Base-by-base conservation (phyloP, 2,888 invertebrate species). In the Diadegma fenestrale region DNA sequence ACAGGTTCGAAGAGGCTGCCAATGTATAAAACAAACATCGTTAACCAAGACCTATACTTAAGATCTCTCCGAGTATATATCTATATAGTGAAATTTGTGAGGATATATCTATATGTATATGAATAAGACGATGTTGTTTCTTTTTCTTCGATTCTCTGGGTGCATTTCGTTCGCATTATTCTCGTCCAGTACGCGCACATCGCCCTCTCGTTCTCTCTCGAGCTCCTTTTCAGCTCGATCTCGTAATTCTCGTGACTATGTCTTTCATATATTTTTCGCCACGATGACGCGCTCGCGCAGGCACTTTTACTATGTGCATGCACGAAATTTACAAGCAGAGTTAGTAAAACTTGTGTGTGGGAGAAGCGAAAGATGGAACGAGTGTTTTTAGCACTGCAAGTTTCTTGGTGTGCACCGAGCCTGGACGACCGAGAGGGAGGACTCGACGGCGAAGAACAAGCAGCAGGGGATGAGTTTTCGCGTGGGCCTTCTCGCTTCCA, bases 21-120 rank as follows among this genome's bases (percentile, higher is more conserved):
- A 93, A 94, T 94, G 94, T 94, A 94, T 93, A 94, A 94, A 93
- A 94, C 94, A 93, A 94, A 93, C 93, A 94, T 93, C 94, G 94
- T 94, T 94, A 94, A 93, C 92, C 91, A 90, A 92, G 90, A 91
- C 93, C 93, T 93, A 92, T 93, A 93, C 93, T 93, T 93, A 93
- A 90, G 87, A 87, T 87, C 88, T 87, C 85, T 86, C 84, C 72
- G 79, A 81, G 54, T 78, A 26, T 51, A 72, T 80, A 41, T 30
- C 41, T 71, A 41, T 51, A 26, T 73, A 22, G 33, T 71, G 30
- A 4, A 19, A 71, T n/a, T 48, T 22, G 10, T 26, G n/a, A 10
- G 5, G 26, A 43, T 64, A 71, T 51, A 51, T 33, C 45, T 71
- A 71, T 51, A 66, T 54, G 26, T 19, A 78, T 19, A 78, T 43